Base-by-base conservation (phyloP, 2,113 vertebrate species). In the Neotoma lepida region DNA sequence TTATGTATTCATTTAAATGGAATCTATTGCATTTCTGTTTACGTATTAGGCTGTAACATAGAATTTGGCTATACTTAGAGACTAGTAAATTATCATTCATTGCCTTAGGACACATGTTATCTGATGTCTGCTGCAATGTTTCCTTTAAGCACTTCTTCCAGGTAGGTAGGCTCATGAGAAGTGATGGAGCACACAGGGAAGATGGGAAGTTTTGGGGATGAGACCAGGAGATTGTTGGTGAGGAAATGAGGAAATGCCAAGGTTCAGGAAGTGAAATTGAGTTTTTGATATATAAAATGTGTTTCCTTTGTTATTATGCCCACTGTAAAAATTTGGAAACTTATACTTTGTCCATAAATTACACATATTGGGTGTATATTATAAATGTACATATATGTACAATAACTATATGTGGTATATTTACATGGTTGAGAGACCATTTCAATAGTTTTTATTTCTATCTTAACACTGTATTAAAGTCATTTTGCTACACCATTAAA, bases 261-360 rank as follows among this genome's bases (percentile, higher is more conserved):
- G 10, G 58, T 22, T 93, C 88, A 89, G 63, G 39, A 84, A 87
- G 86, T 41, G 30, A 94, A 77, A 89, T 28, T 12, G 51, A 96
- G 13, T 8, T 26, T 90, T 44, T 49, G 18, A 49, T 82, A 87
- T 63, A 84, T 33, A 86, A 89, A 74, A n/a, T 46, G 71, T 66
- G n/a, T 20, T 56, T 78, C 35, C 30, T 61, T 44, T 88, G 94
- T 88, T 39, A 51, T 90, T 76, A 4, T 88, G n/a, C 73, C 63
- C 39, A 84, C 41, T 91, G 17, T 84, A 33, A 20, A 90, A 85
- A 93, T 66, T 80, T 94, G 10, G 51, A 66, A 91, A 88, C 15
- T 66, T 78, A 92, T 4, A 87, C 46, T 74, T 61, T 39, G 86
- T 87, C 46, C 28, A 89, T 74, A 89, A 91, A 71, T 88, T 46